Evolutionary conservation across 2,888 invertebrate genomes (phyloP).

Genomic region (Prosapia bicincta): DNA sequence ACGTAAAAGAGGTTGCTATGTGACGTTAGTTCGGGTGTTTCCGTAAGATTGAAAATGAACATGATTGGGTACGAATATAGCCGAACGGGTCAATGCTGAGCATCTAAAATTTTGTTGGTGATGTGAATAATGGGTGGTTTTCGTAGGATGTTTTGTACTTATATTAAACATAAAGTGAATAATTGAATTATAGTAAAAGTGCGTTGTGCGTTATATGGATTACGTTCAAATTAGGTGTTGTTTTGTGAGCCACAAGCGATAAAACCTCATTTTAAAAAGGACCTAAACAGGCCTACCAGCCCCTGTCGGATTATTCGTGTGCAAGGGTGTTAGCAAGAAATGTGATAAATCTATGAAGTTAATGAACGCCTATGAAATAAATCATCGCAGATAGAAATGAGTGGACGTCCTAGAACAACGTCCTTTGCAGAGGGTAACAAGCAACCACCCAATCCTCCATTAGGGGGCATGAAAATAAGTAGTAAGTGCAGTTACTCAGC

Average conservation of each 20-base stretch:
- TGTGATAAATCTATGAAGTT: constrained; percentile 68
- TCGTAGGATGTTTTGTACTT: constrained; percentile 20
- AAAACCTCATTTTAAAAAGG: constrained; percentile 20
- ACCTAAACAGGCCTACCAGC: constrained; percentile 36
- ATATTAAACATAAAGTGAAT: constrained; percentile 23
- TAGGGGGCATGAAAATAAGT: constrained; percentile 89
- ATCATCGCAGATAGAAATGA: constrained; percentile 57
- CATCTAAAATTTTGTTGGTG: constrained; percentile 55
- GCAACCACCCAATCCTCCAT: constrained; percentile 71
- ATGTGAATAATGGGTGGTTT: constrained; percentile 57
- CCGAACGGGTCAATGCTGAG: constrained; percentile 69
- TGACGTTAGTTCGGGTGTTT: constrained; percentile 46
- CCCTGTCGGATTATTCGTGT: constrained; percentile 38
- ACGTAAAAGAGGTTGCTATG: constrained; percentile 38
- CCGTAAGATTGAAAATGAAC: constrained; percentile 54
- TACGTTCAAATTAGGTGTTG: constrained; percentile 11
- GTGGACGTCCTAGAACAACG: constrained; percentile 94
- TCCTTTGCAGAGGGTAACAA: constrained; percentile 96
- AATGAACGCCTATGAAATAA: constrained; percentile 51
- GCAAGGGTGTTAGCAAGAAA: constrained; percentile 66
- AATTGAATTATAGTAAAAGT: constrained; percentile 17
- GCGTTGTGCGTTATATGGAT: constrained; percentile 26
- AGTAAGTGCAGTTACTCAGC: constrained; percentile 66
- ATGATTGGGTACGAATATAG: constrained; percentile 53
- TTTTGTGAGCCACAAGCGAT: constrained; percentile 21